Conservation (phyloP, 2,888 invertebrate species). For the Deroplatys truncata region DNA sequence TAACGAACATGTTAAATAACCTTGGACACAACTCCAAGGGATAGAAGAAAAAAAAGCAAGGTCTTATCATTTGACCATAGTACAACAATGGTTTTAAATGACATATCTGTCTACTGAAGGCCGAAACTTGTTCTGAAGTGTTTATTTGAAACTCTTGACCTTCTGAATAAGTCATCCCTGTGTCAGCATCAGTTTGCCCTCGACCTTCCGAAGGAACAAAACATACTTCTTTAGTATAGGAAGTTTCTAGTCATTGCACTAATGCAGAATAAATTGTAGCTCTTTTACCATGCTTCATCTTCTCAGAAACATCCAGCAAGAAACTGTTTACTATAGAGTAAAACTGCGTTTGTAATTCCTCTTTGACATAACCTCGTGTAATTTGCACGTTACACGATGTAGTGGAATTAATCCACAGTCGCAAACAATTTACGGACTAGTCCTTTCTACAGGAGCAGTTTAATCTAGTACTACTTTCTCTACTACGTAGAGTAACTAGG, state of each 20-base stretch:
- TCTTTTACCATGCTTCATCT: too few relatives aligned
- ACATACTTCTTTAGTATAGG: background rate
- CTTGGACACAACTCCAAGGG: background rate
- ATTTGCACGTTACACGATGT: too few relatives aligned
- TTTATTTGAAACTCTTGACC: background rate
- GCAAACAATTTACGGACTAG: too few relatives aligned
- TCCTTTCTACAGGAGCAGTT: too few relatives aligned
- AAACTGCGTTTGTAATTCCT: too few relatives aligned
- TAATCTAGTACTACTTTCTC: too few relatives aligned
- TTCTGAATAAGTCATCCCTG: background rate
- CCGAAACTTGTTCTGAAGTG: background rate
- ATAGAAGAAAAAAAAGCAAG: background rate
- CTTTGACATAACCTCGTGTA: too few relatives aligned
- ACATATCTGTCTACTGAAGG: background rate
- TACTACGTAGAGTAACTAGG: too few relatives aligned
- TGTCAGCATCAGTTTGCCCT: background rate
- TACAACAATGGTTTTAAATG: background rate
- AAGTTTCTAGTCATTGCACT: background rate
- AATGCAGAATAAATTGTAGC: too few relatives aligned
- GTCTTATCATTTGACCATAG: background rate
- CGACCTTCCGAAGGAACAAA: background rate
- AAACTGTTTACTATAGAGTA: too few relatives aligned
- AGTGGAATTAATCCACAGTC: too few relatives aligned
- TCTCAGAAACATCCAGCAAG: too few relatives aligned
- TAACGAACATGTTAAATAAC: background rate